Base-by-base conservation (phyloP, 1,140 invertebrate genomes). In the Hypothenemus hampei region DNA sequence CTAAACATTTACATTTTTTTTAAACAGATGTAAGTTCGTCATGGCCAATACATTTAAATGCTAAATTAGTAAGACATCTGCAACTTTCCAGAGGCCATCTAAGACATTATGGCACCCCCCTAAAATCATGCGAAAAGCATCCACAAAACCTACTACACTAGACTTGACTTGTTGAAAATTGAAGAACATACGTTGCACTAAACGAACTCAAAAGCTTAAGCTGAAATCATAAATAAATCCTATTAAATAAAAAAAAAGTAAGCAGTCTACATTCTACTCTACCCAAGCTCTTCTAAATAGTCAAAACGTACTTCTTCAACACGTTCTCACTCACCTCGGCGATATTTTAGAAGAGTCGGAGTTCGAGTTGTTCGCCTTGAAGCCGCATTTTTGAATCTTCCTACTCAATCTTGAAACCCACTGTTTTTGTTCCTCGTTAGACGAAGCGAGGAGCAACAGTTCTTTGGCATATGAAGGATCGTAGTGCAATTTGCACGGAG, bases 391-490 rank as follows among this genome's bases (percentile, higher is more conserved):
- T 74, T 93, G 87, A 66, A 97, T 93, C 73, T 92, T 91, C 67
- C 93, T 91, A 50, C 87, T 86, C 16, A 98, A 79, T 59, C 91
- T 81, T 39, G 85, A 80, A 26, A 97, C 92, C 95, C 95, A 98
- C 60, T 83, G 79, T 66, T 93, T 89, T 72, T 97, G 94, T 52
- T 96, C 92, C 29, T 93, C 89, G 18, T 83, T 77, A 53, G 81
- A 85, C 24, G 83, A 74, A 16, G 94, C 93, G 60, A 97, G 75
- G 48, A 98, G 75, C 36, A 97, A 76, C 65, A 97, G 76, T 73
- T 97, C 94, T 69, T 93, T 90, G 56, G 93, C 93, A 61, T 85
- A 88, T 60, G 87, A 91, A 37, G 91, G 89, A 78, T 97, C 93
- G 65, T 91, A 91, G 69, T 95, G 91, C 35, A 97, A 81, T 76